Percentiles rank a stretch among this genome's conserved stretches.
Conservation (phyloP, 2,113 vertebrate species). For the Megaceryle torquata region DNA sequence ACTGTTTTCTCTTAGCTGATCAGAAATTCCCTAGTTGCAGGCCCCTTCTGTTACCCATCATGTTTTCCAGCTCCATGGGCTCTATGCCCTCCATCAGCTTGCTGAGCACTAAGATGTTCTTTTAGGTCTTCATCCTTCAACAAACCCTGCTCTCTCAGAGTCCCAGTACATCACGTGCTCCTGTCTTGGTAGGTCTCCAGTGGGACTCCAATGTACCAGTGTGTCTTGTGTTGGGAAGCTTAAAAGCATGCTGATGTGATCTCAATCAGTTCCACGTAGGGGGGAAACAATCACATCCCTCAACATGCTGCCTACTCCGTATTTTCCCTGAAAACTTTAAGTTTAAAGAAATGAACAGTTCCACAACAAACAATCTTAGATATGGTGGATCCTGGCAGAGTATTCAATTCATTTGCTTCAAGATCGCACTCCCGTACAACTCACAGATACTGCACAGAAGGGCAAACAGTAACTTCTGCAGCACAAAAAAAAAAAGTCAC, state of each 20-base stretch:
- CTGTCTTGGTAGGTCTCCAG: neutral
- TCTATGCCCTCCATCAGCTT: neutral
- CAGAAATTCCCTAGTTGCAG: neutral
- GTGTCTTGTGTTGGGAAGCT: neutral
- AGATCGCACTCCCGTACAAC: neutral
- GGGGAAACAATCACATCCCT: neutral
- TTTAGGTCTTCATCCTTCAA: neutral
- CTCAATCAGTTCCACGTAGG: neutral
- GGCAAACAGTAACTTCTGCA: neutral
- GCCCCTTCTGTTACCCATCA: neutral
- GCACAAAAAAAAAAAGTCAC: neutral
- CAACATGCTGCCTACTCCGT: neutral
- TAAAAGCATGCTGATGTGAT: neutral
- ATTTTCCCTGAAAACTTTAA: neutral
- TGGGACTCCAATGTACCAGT: neutral
- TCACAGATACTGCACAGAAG: neutral
- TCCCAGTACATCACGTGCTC: neutral
- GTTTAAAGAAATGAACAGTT: neutral
- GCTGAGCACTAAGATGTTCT: neutral
- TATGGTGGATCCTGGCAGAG: accelerated
- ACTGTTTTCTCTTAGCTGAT: neutral
- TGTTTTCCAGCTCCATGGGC: neutral
- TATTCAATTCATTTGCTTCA: accelerated
- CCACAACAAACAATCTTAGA: neutral
- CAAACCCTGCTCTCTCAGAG: neutral